Evolutionary conservation across 2,113 vertebrate species (phyloP), one percentile per base, ranked within the genome.

Genomic region (Alouatta palliata): DNA sequence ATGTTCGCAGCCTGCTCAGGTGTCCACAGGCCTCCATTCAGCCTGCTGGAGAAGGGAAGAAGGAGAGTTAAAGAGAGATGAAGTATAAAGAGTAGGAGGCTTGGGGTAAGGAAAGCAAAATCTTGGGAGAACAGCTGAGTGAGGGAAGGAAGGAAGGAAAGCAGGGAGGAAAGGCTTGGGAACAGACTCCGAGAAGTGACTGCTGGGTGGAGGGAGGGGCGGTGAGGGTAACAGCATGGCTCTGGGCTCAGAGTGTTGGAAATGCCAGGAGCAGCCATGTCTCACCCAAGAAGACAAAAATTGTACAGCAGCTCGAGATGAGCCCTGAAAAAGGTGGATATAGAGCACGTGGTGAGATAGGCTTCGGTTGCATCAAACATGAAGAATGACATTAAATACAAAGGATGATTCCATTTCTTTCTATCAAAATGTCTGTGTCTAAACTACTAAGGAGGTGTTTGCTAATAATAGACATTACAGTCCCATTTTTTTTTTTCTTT

Each of bases 401-500:
- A 37, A 81, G 61, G 32, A 30, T 20, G 23, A 16, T 45, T 91
- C 37, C 32, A 20, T 88, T 80, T 85, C 35, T 95, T 87, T 95
- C 52, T 40, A 52, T 68, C 45, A 40, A 82, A 87, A 70, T 79
- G 25, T 32, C 87, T 95, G 52, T 89, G 58, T n/a, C 23, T 58
- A 49, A 96, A 82, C 49, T 83, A 86, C 64, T 56, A 80, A 90
- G 91, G 95, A 91, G 66, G 92, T 92, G 64, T 40, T 96, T 94
- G 96, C 96, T 98, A 95, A 97, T 98, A 91, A 98, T 85, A 98
- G 96, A 82, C 6, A 0, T 13, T 58, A 0, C 12, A 21, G 82
- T 35, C 1, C 94, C 14, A 40, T 93, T 81, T 86, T 90, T 81
- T 90, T 81, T 25, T 40, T 1, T 13, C 88, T 66, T 87, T 97